Base-by-base conservation (phyloP, 2,797 vertebrate species). In the Esox lucius region DNA sequence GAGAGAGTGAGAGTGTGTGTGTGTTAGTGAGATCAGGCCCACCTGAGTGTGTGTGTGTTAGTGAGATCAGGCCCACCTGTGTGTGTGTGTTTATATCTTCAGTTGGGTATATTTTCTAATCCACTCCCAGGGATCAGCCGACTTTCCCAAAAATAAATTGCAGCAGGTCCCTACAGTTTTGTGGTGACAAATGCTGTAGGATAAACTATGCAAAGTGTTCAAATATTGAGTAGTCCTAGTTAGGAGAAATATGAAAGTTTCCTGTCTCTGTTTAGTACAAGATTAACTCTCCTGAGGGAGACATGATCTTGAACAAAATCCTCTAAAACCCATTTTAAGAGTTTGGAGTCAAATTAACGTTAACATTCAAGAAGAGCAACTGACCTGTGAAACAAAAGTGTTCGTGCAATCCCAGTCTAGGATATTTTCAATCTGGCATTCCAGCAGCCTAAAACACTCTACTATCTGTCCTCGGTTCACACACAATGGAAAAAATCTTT, bases 371-470 rank as follows among this genome's bases (percentile, higher is more conserved):
- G 4, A 42, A 22, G 8, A 11, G 42, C 13, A 2, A 26, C 42
- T 1, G 19, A 71, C 70, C 8, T 33, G n/a, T 22, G 48, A 22
- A 49, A 17, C n/a, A 46, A 51, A 70, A 4, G 22, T 68, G 11
- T 48, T 15, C 48, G 19, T 5, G 7, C 26, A 12, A 46, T 12
- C 9, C 42, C 22, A 59, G 48, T 70, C 17, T 49, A 9, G 0
- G 1, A 39, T 78, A 48, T 46, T 73, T 74, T 72, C 75, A 62
- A 72, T 15, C 19, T 65, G 70, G 8, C 73, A 59, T 72, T 81
- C 78, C 68, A 78, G 75, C 39, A 74, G 51, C 73, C 68, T 49
- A 7, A 22, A 78, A 76, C 80, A 70, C 70, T 49, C 75, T 0
- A 46, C 11, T 68, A 28, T 77, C 75, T 74, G 79, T 76, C 78